These are phyloP conservation scores for Rotaria macrura DNA, from an alignment of 2,888 invertebrate species.

Conservation along the genomic window DNA sequence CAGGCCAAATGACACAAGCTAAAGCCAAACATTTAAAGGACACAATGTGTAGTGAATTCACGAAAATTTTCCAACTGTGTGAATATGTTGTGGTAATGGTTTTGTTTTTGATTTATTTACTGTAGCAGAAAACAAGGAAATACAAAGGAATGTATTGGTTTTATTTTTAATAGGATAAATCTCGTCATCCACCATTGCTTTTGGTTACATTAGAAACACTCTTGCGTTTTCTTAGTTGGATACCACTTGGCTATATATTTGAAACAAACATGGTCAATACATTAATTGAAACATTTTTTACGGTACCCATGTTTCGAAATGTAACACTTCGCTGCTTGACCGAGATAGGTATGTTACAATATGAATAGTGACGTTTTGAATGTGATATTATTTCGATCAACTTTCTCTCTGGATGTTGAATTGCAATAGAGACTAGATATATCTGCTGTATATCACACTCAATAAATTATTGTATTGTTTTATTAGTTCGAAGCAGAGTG, in stretches of 20 bases:
- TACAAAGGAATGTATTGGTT: too few species aligned
- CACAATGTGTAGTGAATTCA: conserved; percentile 97
- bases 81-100: conserved; percentile 71
- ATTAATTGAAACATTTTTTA: conserved; percentile 85
- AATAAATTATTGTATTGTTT: too few species aligned
- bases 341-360: conserved; percentile 63
- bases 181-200: conserved; percentile 88
- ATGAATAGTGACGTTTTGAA: background rate
- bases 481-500: too few species aligned
- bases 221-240: conserved; percentile 93
- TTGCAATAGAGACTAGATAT: too few species aligned
- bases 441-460: too few species aligned
- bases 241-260: conserved; percentile 98
- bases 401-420: too few species aligned
- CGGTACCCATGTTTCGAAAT: conserved; percentile 92
- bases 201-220: conserved; percentile 89
- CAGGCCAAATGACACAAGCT: conserved; percentile 92
- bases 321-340: conserved; percentile 94
- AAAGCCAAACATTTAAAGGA: conserved; percentile 98
- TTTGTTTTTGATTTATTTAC: too few species aligned
- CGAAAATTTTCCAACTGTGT: conserved; percentile 92
- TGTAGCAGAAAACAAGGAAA: too few species aligned
- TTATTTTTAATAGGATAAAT: conserved; percentile 66
- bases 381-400: too few species aligned
- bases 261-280: conserved; percentile 91